Conservation (phyloP, 2,888 invertebrate species). For the Rhagonycha fulva region DNA sequence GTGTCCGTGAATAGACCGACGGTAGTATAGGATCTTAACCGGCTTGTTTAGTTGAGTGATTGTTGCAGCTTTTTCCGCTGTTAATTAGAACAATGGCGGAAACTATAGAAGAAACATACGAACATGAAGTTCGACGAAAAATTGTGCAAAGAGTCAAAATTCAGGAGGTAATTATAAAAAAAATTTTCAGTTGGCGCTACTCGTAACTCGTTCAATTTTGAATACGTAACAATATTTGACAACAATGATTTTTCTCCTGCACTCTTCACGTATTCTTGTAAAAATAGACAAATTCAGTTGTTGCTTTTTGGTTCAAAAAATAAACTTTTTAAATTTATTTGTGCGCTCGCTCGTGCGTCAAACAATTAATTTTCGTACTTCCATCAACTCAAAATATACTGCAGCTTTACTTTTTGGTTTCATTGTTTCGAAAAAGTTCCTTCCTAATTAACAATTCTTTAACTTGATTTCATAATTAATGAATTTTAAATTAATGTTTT, state of each 20-base stretch:
- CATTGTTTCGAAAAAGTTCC: not conserved
- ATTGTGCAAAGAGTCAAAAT: conserved; percentile 72
- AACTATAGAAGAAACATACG: conserved; percentile 72
- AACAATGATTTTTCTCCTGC: not conserved
- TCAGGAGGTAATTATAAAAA: conserved; percentile 66
- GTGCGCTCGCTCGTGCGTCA: not conserved
- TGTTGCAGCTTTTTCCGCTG: conserved; percentile 31
- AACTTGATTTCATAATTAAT: not conserved
- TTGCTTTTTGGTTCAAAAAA: not conserved
- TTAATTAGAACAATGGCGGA: conserved; percentile 60
- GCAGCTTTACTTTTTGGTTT: not conserved
- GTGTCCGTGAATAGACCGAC: conserved; percentile 44
- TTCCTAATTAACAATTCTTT: not conserved
- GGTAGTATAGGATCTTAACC: conserved; percentile 21
- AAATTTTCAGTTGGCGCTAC: not conserved
- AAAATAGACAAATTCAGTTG: not conserved
- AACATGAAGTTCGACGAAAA: conserved; percentile 72
- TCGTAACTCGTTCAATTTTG: not conserved
- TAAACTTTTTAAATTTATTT: not conserved
- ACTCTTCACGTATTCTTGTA: not conserved
- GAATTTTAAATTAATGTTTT: not conserved
- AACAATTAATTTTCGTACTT: not conserved
- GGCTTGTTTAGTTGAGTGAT: conserved; percentile 31
- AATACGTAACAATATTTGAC: not conserved
- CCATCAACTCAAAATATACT: not conserved